A percentile compares a stretch with the other conserved stretches of the same genome.
Conservation (phyloP, 2,797 vertebrate species). For the Thunnus albacares region DNA sequence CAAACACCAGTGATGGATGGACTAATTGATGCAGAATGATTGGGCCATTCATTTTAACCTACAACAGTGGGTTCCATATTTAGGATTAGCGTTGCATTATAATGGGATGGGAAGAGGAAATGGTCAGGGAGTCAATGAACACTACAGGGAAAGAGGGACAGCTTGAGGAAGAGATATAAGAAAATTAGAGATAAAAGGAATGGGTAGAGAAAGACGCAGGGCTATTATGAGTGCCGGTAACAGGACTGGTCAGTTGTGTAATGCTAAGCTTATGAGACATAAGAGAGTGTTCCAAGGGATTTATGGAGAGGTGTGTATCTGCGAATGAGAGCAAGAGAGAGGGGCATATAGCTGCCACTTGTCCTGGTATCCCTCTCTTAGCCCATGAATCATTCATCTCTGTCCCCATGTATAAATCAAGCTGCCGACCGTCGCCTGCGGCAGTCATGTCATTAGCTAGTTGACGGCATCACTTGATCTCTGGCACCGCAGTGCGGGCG, state of each 20-base stretch:
- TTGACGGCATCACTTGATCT: constrained; percentile 82
- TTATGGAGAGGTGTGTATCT: constrained; percentile 59
- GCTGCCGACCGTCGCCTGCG: constrained; percentile 73
- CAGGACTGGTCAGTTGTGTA: constrained; percentile 53
- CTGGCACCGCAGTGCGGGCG: constrained; percentile 65
- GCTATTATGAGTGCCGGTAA: constrained; percentile 24
- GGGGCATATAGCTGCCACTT: constrained; percentile 53
- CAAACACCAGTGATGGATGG: constrained; percentile 85
- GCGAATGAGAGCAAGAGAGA: constrained; percentile 37
- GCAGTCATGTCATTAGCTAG: constrained; percentile 82
- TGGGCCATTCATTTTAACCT: constrained; percentile 82
- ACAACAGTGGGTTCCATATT: constrained; percentile 81
- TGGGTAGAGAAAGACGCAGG: not conserved
- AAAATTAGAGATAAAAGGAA: constrained; percentile 31
- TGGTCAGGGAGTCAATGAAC: constrained; percentile 40
- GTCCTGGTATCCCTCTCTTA: constrained; percentile 63
- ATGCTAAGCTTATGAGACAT: constrained; percentile 61
- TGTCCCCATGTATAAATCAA: constrained; percentile 85
- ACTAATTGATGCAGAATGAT: constrained; percentile 87
- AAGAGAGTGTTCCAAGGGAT: constrained; percentile 49
- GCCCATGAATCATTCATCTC: constrained; percentile 86
- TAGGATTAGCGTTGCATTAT: constrained; percentile 68
- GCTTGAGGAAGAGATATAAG: constrained; percentile 21
- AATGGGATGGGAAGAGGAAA: constrained; percentile 61
- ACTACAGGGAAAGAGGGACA: constrained; percentile 24